phyloP scores from a whole-genome alignment of 2,888 invertebrate genomes.

The Oscheius onirici region DNA sequence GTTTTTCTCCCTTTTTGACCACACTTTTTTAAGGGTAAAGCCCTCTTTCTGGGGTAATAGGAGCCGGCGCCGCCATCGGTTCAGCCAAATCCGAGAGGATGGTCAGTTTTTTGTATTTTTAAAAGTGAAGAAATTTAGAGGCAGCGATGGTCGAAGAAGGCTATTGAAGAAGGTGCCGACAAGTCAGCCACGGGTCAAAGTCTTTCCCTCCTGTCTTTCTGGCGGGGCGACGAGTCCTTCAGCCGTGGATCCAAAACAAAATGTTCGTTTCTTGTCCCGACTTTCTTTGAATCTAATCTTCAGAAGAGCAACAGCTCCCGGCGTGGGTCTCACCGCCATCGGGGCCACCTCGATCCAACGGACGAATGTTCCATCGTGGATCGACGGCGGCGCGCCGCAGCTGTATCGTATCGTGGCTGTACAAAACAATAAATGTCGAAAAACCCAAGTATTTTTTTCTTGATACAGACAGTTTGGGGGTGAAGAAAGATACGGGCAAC shows the following conservation, averaged over 20 bases:
- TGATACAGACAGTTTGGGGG: too few relatives aligned
- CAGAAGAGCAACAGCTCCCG: slow-evolving; percentile 3
- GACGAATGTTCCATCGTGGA: slow-evolving; percentile 17
- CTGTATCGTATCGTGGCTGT: slow-evolving; percentile 34
- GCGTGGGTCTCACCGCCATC: slow-evolving; percentile 5
- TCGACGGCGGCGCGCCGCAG: slow-evolving; percentile 35
- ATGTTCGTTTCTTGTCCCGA: too few relatives aligned
- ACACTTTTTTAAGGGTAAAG: background rate
- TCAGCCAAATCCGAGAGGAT: slow-evolving; percentile 1
- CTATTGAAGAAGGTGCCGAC: slow-evolving; percentile 15
- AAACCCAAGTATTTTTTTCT: background rate
- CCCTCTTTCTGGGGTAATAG: slow-evolving; percentile 10
- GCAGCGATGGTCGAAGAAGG: slow-evolving; percentile 30
- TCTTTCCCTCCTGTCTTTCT: slow-evolving; percentile 31
- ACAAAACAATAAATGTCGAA: slow-evolving; percentile 12
- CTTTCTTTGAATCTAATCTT: too few relatives aligned
- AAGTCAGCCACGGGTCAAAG: slow-evolving; percentile 17
- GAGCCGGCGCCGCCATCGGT: slow-evolving; percentile 29
- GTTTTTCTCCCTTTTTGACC: background rate
- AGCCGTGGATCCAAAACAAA: background rate
- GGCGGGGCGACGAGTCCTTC: slow-evolving; percentile 21
- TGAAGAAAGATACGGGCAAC: too few relatives aligned
- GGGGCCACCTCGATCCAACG: slow-evolving; percentile 11
- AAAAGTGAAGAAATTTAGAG: slow-evolving; percentile 4
- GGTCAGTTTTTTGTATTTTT: background rate